phyloP scores from a whole-genome alignment of 2,113 vertebrate genomes.

The Ascaphus truei region DNA sequence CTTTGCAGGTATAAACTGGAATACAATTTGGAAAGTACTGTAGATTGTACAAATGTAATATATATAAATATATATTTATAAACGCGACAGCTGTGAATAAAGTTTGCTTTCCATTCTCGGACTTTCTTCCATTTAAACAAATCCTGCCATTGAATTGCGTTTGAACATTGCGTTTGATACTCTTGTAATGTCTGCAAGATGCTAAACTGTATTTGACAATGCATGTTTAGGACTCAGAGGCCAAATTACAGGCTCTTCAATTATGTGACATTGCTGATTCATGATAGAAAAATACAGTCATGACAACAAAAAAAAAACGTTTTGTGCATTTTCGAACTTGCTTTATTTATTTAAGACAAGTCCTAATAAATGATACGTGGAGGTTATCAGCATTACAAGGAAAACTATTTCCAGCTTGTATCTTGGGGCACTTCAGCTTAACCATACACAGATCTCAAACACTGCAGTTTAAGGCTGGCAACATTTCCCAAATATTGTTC shows the following conservation, averaged over 20 bases:
- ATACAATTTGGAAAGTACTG: constrained; percentile 45
- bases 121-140: constrained; percentile 41
- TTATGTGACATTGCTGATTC: not conserved
- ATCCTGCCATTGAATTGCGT: constrained; percentile 21
- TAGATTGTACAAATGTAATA: constrained; percentile 62
- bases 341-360: not conserved
- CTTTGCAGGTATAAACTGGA: not conserved
- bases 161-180: not conserved
- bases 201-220: not conserved
- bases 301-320: constrained; percentile 25
- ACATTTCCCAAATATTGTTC: too few species aligned
- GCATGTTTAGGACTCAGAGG: constrained; percentile 23
- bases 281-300: not conserved
- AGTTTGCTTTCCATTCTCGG: constrained; percentile 53
- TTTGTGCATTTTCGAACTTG: not conserved
- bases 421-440: too few species aligned
- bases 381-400: not conserved
- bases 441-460: too few species aligned
- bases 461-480: too few species aligned
- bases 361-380: not conserved
- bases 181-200: not conserved
- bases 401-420: not conserved
- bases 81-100: constrained; percentile 56
- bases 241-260: constrained; percentile 19
- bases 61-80: constrained; percentile 70